Evolutionary conservation across 1,140 invertebrate genomes (phyloP).

Genomic region (Trichonephila clavipes): DNA sequence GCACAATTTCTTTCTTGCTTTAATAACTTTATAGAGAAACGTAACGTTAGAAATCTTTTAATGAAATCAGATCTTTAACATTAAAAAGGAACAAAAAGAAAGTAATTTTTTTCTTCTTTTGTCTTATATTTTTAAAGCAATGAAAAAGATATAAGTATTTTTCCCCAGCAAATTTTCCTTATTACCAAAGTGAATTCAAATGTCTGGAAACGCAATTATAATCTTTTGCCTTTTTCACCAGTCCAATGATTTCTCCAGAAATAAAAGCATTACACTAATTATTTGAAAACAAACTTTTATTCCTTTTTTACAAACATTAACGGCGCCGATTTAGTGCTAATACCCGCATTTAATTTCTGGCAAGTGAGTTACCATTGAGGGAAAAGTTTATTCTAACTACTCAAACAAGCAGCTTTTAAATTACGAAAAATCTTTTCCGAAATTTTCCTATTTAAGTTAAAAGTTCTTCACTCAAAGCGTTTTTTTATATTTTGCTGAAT

Average conservation of each 20-base stretch:
- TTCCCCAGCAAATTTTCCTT: too few species aligned
- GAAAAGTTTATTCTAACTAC: neutral
- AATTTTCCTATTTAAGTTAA: neutral
- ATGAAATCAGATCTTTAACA: too few species aligned
- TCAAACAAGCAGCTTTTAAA: neutral
- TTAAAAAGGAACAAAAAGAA: too few species aligned
- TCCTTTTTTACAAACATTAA: conserved; percentile 1
- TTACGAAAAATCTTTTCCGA: neutral
- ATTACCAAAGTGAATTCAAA: neutral
- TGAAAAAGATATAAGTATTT: too few species aligned
- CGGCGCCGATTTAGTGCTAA: neutral
- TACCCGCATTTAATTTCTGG: conserved; percentile 2
- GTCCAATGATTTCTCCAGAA: neutral
- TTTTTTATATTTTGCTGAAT: neutral
- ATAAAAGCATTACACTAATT: neutral
- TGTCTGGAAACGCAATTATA: neutral
- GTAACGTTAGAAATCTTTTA: too few species aligned
- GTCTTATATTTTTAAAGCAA: too few species aligned
- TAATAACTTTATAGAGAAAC: too few species aligned
- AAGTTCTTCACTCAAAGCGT: neutral
- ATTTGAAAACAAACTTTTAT: neutral
- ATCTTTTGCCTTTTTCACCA: neutral
- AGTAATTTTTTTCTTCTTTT: too few species aligned
- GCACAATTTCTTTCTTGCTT: too few species aligned
- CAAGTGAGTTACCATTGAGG: neutral